Evolutionary conservation across 2,888 invertebrate genomes (phyloP).

Genomic region (Ophioninae sp.): DNA sequence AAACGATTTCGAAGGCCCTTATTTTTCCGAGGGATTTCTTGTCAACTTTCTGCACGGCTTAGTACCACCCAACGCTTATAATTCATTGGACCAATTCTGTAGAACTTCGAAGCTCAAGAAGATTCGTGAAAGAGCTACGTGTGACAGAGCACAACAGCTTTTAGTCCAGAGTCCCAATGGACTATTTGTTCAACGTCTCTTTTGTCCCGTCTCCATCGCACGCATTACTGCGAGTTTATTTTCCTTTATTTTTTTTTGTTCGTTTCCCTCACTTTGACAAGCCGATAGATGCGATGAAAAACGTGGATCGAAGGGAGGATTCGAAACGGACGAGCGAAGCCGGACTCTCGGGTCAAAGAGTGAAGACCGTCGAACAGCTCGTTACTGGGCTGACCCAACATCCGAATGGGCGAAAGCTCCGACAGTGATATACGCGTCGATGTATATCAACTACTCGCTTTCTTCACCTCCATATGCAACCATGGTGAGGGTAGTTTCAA

Average conservation of each 20-base stretch:
- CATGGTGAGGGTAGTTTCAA: background rate
- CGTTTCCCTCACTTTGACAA: background rate
- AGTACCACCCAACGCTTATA: no score
- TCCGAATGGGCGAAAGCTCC: constrained; percentile 16
- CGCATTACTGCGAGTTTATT: background rate
- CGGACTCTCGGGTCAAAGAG: constrained; percentile 47
- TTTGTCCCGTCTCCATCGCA: background rate
- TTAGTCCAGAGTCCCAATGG: background rate
- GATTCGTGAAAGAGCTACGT: background rate
- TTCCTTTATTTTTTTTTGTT: background rate
- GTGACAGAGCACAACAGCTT: background rate
- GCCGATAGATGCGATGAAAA: constrained; percentile 1
- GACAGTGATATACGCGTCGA: background rate
- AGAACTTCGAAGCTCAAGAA: background rate
- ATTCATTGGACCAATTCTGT: background rate
- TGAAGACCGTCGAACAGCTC: constrained; percentile 35
- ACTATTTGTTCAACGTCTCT: background rate
- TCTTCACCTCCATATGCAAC: background rate
- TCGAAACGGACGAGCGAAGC: constrained; percentile 27
- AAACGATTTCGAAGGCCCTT: no score
- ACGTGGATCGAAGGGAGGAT: constrained; percentile 26
- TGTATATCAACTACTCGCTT: background rate
- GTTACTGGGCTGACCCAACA: constrained; percentile 40
- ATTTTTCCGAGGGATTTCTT: no score
- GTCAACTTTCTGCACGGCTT: no score